Evolutionary conservation across 2,797 vertebrate species (phyloP).

Genomic region (Enteromius radiatus): DNA sequence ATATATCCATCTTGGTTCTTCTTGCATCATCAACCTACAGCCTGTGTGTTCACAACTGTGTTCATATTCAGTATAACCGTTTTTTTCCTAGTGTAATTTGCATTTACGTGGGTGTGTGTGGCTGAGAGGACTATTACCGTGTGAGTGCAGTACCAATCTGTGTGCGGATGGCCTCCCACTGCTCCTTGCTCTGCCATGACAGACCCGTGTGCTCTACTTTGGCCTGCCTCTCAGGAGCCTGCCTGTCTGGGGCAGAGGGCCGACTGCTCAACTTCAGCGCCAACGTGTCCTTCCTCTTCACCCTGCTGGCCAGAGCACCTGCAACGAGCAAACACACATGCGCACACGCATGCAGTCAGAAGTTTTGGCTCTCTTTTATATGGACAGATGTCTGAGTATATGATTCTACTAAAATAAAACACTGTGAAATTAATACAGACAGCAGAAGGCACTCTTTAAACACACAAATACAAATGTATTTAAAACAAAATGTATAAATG

Average conservation of each 20-base stretch:
- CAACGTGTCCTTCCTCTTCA: slow-evolving; percentile 95
- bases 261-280: slow-evolving; percentile 91
- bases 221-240: slow-evolving; percentile 73
- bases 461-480: background rate
- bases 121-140: slow-evolving; percentile 73
- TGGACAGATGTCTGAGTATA: slow-evolving; percentile 31
- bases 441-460: background rate
- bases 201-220: slow-evolving; percentile 80
- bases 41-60: background rate
- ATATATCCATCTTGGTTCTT: background rate
- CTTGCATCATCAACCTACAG: background rate
- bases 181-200: slow-evolving; percentile 94
- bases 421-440: background rate
- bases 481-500: background rate
- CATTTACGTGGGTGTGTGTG: background rate
- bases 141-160: slow-evolving; percentile 95
- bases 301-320: slow-evolving; percentile 92
- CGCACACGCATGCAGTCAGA: slow-evolving; percentile 20
- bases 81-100: background rate
- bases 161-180: slow-evolving; percentile 95
- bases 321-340: slow-evolving; percentile 45
- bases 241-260: slow-evolving; percentile 70
- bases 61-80: background rate
- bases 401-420: background rate
- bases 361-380: slow-evolving; percentile 14